Percentiles rank a stretch among this genome's conserved stretches.
Conservation (phyloP, 1,140 invertebrate genomes). For the Drosophila sechellia region DNA sequence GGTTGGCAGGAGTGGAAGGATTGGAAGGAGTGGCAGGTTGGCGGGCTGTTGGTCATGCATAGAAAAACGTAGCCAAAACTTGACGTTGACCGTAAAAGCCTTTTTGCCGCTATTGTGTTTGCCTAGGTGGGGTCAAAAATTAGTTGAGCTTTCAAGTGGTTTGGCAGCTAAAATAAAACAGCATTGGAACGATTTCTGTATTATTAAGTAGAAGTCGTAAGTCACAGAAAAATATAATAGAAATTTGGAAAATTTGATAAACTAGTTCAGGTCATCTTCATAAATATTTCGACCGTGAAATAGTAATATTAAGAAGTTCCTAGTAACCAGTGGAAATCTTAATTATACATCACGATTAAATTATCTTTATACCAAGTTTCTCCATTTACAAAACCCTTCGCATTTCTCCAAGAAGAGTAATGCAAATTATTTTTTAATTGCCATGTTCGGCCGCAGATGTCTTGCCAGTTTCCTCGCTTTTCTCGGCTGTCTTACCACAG, state of each 20-base stretch:
- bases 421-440: slow-evolving; percentile 60
- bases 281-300: neutral
- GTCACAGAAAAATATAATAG: neutral
- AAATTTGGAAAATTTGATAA: neutral
- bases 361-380: slow-evolving; percentile 1
- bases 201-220: neutral
- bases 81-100: slow-evolving; percentile 46
- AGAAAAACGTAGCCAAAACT: slow-evolving; percentile 42
- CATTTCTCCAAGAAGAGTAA: slow-evolving; percentile 12
- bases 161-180: neutral
- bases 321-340: no score
- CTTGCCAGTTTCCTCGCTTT: slow-evolving; percentile 17
- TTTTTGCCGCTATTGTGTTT: slow-evolving; percentile 35
- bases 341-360: neutral
- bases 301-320: no score
- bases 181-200: neutral
- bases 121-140: slow-evolving; percentile 29
- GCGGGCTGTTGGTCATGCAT: slow-evolving; percentile 33
- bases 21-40: slow-evolving; percentile 12
- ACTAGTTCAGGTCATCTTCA: neutral
- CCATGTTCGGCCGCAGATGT: slow-evolving; percentile 22
- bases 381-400: neutral
- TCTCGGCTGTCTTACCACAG: neutral
- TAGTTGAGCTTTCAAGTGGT: slow-evolving; percentile 28
- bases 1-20: slow-evolving; percentile 24